Evolutionary conservation across 2,113 vertebrate species (phyloP), one percentile per base, ranked within the genome.

Genomic region (Nematolebias whitei): DNA sequence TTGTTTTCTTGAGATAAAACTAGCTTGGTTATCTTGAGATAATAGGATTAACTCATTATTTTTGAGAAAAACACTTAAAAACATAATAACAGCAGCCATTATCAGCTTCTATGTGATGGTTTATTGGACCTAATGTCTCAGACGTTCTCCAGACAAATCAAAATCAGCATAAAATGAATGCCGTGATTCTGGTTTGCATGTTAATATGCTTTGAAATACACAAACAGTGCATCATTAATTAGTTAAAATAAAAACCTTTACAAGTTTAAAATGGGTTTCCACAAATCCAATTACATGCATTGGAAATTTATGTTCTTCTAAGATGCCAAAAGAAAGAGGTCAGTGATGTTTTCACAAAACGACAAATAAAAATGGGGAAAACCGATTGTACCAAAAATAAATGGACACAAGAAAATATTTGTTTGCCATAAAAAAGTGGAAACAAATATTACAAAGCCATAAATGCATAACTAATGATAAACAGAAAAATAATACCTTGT

Each of bases 381-480:
- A 58, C 10, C 53, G 20, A 43, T 40, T 22, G 52, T 35, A 53
- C 51, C 26, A 35, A 55, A 38, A 12, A 3, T 32, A 55, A 55
- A 55, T 12, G 11, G 19, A 32, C 10, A 38, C 14, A 52, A 52
- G 14, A 52, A 26, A 51, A 52, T 15, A 15, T 2, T 10, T 35
- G 32, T 6, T 8, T 35, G 32, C 5, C 32, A 35, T 35, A 10
- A 8, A 8, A 35, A 35, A 35, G 32, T 35, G 48, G 14, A 24
- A 52, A 52, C 2, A 26, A 24, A 14, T 24, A 7, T 5, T 22
- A 22, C 1, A 3, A 35, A 55, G 52, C 14, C n/a, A 35, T 12
- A 35, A 29, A 52, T 14, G 18, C 32, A 14, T 6, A 61, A 64
- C n/a, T 43, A 45, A 62, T 67, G 9, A 58, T 22, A 55, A 41